Percentiles rank a stretch among this genome's conserved stretches.
Conservation (phyloP, 2,888 invertebrate species). For the Idaea aversata region DNA sequence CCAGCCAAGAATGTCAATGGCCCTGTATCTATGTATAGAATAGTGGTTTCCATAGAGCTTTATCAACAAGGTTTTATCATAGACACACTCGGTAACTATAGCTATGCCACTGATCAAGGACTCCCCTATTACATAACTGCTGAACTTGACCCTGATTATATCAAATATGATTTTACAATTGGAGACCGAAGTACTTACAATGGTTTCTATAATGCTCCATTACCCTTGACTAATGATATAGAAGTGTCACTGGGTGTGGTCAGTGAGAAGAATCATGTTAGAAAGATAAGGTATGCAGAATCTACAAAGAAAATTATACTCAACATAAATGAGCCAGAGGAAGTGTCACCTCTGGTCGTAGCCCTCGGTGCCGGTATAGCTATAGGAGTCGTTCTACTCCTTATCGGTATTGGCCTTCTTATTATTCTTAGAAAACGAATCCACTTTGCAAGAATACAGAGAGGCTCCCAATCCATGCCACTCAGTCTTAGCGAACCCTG, state of each 20-base stretch:
- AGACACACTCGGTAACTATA: constrained; percentile 82
- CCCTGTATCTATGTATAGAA: constrained; percentile 86
- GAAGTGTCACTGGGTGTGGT: constrained; percentile 86
- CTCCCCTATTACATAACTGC: constrained; percentile 91
- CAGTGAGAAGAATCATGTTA: constrained; percentile 83
- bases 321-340: constrained; percentile 73
- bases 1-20: constrained; percentile 88
- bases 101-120: constrained; percentile 83
- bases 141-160: constrained; percentile 85
- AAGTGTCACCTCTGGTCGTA: constrained; percentile 72
- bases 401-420: constrained; percentile 82
- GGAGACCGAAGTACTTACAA: constrained; percentile 89
- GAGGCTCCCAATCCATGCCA: constrained; percentile 79
- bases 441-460: constrained; percentile 67
- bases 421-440: constrained; percentile 78
- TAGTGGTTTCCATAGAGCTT: constrained; percentile 86
- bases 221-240: constrained; percentile 82
- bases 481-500: constrained; percentile 89
- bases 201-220: constrained; percentile 87
- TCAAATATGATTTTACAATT: constrained; percentile 84
- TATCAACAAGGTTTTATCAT: constrained; percentile 82
- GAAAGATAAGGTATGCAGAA: constrained; percentile 83
- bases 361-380: constrained; percentile 82
- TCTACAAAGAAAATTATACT: constrained; percentile 76
- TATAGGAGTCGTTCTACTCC: constrained; percentile 85